Percentiles rank a stretch among this genome's conserved stretches.
Conservation (phyloP, 2,888 invertebrate genomes). For the Cheiracanthium punctorium region DNA sequence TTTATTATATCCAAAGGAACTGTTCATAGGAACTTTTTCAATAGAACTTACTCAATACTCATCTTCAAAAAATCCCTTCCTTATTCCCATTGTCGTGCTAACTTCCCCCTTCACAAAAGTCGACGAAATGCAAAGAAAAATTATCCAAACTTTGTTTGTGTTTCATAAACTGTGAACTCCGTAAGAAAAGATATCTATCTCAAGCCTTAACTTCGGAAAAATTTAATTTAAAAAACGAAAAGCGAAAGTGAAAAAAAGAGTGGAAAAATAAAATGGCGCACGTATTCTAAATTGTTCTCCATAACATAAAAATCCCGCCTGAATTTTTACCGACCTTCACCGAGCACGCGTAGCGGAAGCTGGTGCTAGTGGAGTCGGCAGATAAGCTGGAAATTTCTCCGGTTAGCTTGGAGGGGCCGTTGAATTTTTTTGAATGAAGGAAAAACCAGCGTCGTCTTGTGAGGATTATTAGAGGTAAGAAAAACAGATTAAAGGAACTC, state of each 20-base stretch:
- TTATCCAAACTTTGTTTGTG: slow-evolving; percentile 59
- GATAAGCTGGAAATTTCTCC: slow-evolving; percentile 35
- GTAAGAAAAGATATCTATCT: slow-evolving; percentile 47
- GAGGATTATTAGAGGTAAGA: slow-evolving; percentile 17
- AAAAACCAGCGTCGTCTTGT: slow-evolving; percentile 21
- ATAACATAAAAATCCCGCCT: too few species aligned
- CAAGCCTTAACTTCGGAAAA: slow-evolving; percentile 38
- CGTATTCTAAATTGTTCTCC: too few species aligned
- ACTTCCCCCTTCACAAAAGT: too few species aligned
- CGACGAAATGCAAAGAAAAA: slow-evolving; percentile 10
- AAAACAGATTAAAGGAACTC: slow-evolving; percentile 48
- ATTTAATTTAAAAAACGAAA: not conserved
- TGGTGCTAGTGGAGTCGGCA: slow-evolving; percentile 13
- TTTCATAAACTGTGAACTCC: slow-evolving; percentile 43
- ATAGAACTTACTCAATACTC: too few species aligned
- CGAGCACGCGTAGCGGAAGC: not conserved
- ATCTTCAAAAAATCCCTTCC: too few species aligned
- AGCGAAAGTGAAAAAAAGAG: too few species aligned
- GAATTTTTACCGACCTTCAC: slow-evolving; percentile 12
- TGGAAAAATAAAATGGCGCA: too few species aligned
- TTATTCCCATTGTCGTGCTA: too few species aligned
- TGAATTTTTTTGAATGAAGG: slow-evolving; percentile 22
- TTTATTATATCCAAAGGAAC: too few species aligned
- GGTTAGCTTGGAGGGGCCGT: not conserved
- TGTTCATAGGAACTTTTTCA: too few species aligned